Base-by-base conservation (phyloP, 2,797 vertebrate genomes). In the Paguma larvata region DNA sequence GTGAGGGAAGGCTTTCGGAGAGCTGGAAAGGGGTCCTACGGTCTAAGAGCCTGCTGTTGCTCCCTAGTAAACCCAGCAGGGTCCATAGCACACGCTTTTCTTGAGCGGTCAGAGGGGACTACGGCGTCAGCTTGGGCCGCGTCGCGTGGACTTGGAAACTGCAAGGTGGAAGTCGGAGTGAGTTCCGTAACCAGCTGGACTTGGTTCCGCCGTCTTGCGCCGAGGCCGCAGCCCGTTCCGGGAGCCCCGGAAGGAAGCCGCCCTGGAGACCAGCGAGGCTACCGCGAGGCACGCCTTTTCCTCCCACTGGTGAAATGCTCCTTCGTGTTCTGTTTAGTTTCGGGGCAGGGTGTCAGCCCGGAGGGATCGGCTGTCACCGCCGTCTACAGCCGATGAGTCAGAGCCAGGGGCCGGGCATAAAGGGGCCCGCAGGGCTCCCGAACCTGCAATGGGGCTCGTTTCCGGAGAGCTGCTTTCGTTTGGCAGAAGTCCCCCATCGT, bases 221-320 rank as follows among this genome's bases (percentile, higher is more conserved):
- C 7, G 41, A 30, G 72, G 19, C 41, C 23, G 27, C 13, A 2
- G 72, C 53, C 67, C 3, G n/a, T 7, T 68, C 27, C 6, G 21
- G 30, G 68, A 53, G 13, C 67, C 11, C 9, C 32, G 27, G 27
- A 18, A 46, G 72, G 72, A 15, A 30, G 8, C 9, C 44, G 11
- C 4, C 1, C 30, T 6, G 30, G 16, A n/a, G 44, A n/a, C 10
- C 44, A 19, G 46, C 18, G 41, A 14, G 0, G 15, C 25, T 15
- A 30, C 0, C 9, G 23, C 2, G 16, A 72, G 56, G 15, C 15
- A 0, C 3, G 7, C 30, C 30, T 41, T 46, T 25, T 2, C 6
- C 10, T n/a, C 68, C 48, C 30, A 9, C 32, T 2, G 6, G 30
- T 13, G 3, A 13, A 9, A n/a, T n/a, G n/a, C n/a, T 38, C 13